Evolutionary conservation across 2,888 invertebrate species (phyloP).

Genomic region (Parnassius mnemosyne): DNA sequence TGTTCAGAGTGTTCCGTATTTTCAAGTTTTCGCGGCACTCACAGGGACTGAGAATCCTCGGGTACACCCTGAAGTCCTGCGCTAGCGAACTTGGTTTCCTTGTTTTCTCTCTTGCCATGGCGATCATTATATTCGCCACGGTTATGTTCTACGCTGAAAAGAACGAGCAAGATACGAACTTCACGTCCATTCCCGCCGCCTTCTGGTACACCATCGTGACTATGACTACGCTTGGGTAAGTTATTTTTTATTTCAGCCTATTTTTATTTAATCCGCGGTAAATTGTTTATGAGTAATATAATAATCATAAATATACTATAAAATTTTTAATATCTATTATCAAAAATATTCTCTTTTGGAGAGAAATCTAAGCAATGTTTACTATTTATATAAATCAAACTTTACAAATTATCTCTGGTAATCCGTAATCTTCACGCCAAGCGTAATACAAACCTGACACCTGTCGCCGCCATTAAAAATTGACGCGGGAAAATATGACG

Average conservation of each 20-base stretch:
- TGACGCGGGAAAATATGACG: slow-evolving; percentile 59
- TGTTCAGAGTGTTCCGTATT: slow-evolving; percentile 99
- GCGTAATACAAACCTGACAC: slow-evolving; percentile 48
- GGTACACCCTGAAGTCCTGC: slow-evolving; percentile 99
- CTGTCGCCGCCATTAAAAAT: slow-evolving; percentile 71
- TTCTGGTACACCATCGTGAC: slow-evolving; percentile 99
- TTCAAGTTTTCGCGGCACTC: slow-evolving; percentile 99
- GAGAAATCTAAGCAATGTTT: background rate
- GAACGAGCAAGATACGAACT: slow-evolving; percentile 97
- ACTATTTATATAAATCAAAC: background rate
- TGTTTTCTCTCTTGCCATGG: slow-evolving; percentile 99
- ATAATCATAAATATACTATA: too few species aligned
- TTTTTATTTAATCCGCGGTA: too few species aligned
- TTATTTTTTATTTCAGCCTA: slow-evolving; percentile 38
- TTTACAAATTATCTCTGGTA: slow-evolving; percentile 9
- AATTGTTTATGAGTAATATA: too few species aligned
- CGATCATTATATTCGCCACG: slow-evolving; percentile 99
- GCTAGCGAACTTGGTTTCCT: slow-evolving; percentile 99
- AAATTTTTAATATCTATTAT: too few species aligned
- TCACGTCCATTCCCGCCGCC: slow-evolving; percentile 99
- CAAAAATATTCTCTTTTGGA: too few species aligned
- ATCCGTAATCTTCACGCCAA: slow-evolving; percentile 5
- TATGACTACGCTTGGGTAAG: slow-evolving; percentile 99
- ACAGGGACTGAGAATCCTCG: slow-evolving; percentile 98
- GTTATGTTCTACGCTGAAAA: slow-evolving; percentile 99